A percentile compares a stretch with the other conserved stretches of the same genome.
Evolutionary conservation across 2,113 vertebrate species (phyloP).

Genomic region (Chloebia gouldiae): DNA sequence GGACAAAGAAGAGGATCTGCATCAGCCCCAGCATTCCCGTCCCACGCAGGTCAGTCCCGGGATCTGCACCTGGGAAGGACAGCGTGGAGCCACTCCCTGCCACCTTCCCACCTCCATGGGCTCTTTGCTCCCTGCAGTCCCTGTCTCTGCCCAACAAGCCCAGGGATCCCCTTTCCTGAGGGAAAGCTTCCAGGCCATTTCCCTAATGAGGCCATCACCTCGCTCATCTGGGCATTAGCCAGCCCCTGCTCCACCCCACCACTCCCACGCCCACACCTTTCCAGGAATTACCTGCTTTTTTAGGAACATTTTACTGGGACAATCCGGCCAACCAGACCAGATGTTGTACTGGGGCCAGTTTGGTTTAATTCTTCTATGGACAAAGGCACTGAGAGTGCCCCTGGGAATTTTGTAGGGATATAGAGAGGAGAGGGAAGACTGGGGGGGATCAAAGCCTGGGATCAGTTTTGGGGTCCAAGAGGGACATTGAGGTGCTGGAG

Average conservation of each 20-base stretch:
- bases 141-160: fast-evolving
- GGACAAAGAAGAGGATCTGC: constrained; percentile 90
- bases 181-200: neutral
- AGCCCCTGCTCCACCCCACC: neutral
- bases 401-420: neutral
- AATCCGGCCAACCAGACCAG: neutral
- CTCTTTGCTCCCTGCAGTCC: fast-evolving
- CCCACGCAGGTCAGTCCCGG: constrained; percentile 90
- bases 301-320: neutral
- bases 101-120: fast-evolving
- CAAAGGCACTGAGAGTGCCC: neutral
- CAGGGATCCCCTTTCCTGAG: fast-evolving
- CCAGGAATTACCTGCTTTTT: neutral
- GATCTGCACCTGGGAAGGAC: constrained; percentile 79
- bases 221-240: neutral
- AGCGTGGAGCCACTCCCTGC: fast-evolving
- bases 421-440: neutral
- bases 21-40: constrained; percentile 91
- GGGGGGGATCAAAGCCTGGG: neutral
- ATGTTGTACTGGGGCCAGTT: neutral
- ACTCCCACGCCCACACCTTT: neutral
- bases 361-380: neutral
- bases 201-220: neutral
- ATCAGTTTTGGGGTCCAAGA: neutral
- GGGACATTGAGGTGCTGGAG: neutral